Conservation (phyloP, 2,888 invertebrate species). For the Aspidiotus destructor region DNA sequence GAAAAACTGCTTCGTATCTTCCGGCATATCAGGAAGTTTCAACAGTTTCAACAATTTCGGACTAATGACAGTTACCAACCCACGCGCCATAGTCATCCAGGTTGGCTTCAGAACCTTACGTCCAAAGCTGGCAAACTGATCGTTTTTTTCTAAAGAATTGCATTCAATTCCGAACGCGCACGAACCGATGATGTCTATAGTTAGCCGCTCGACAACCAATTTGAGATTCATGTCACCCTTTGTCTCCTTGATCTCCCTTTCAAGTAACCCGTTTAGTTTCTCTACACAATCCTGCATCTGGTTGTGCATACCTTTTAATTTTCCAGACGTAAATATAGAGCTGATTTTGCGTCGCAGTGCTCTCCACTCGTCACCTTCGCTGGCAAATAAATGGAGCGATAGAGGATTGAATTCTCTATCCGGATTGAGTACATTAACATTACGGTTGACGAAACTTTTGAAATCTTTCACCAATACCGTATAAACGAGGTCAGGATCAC, state of each 20-base stretch:
- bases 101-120: conserved; percentile 6
- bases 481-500: conserved; percentile 30
- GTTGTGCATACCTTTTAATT: conserved; percentile 40
- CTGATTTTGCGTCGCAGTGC: conserved; percentile 42
- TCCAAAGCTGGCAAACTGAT: conserved; percentile 8
- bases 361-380: conserved; percentile 41
- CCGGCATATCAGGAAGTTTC: conserved; percentile 35
- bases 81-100: conserved; percentile 35
- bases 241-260: conserved; percentile 3
- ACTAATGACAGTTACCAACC: conserved; percentile 34
- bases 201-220: conserved; percentile 8
- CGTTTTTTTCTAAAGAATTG: conserved; percentile 10
- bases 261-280: conserved; percentile 19
- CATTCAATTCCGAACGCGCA: conserved; percentile 25
- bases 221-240: not conserved
- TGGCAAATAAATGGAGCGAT: conserved; percentile 34
- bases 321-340: conserved; percentile 43
- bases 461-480: conserved; percentile 36
- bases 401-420: conserved; percentile 35
- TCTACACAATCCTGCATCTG: conserved; percentile 31
- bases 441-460: conserved; percentile 35
- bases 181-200: conserved; percentile 20
- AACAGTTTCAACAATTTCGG: conserved; percentile 33
- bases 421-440: conserved; percentile 21
- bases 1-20: conserved; percentile 38